Evolutionary conservation across 2,113 vertebrate genomes (phyloP).

Genomic region (Megaceryle torquata): DNA sequence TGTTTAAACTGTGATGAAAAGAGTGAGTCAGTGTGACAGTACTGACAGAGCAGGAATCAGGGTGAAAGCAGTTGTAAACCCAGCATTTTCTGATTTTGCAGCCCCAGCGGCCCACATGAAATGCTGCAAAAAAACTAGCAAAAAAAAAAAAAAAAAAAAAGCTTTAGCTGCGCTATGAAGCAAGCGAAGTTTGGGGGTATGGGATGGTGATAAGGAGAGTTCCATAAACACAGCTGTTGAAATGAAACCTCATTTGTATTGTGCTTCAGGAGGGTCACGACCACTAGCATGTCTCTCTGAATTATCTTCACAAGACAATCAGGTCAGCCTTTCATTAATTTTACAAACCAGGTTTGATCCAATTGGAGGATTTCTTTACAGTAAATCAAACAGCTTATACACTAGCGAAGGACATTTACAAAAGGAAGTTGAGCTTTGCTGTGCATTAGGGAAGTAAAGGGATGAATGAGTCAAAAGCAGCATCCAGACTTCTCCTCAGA

Average conservation of each 20-base stretch:
- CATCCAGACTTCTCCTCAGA: not conserved
- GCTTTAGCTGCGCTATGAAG: not conserved
- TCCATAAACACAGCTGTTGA: not conserved
- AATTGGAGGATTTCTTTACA: conserved; percentile 4
- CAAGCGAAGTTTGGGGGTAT: not conserved
- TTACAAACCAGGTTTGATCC: conserved; percentile 47
- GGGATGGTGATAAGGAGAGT: not conserved
- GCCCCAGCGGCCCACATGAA: not conserved
- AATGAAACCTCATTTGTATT: not conserved
- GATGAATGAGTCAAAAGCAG: not conserved
- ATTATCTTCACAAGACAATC: conserved; percentile 41
- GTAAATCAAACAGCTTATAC: not conserved
- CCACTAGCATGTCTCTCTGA: not conserved
- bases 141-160: not conserved
- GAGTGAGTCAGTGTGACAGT: not conserved
- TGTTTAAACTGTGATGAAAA: not conserved
- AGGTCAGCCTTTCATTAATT: conserved; percentile 54
- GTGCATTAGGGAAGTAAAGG: not conserved
- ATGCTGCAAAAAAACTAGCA: not conserved
- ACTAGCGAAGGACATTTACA: not conserved
- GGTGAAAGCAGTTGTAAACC: not conserved
- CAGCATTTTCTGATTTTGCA: not conserved
- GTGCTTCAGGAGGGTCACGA: not conserved
- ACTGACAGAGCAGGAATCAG: not conserved
- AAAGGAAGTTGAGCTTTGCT: not conserved